Evolutionary conservation across 2,888 invertebrate genomes (phyloP).

Genomic region (Yponomeuta evonymella): DNA sequence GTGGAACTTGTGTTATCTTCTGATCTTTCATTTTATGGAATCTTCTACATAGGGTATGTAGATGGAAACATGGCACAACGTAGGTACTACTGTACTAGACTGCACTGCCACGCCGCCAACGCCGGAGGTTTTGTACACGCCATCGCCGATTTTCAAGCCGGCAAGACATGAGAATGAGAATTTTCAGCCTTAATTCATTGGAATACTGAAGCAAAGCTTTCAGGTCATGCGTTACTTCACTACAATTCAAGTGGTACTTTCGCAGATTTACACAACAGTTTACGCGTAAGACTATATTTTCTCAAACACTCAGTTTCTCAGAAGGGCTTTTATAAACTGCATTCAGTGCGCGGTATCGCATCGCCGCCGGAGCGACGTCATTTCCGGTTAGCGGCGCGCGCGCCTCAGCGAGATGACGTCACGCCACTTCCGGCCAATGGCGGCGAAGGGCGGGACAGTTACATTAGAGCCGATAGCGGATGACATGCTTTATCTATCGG

Average conservation of each 20-base stretch:
- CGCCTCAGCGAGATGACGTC: background rate
- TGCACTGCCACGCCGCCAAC: too few species aligned
- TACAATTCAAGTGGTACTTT: background rate
- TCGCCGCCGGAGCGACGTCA: background rate
- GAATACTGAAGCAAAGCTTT: too few species aligned
- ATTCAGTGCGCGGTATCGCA: background rate
- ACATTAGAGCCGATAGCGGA: background rate
- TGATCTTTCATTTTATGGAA: background rate
- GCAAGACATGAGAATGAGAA: too few species aligned
- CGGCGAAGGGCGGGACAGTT: background rate
- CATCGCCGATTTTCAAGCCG: too few species aligned
- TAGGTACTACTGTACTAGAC: too few species aligned
- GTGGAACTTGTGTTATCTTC: background rate
- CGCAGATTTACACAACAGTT: background rate
- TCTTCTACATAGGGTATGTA: background rate
- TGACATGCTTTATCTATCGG: background rate
- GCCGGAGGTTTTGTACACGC: too few species aligned
- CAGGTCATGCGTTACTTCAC: too few species aligned
- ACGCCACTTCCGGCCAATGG: background rate
- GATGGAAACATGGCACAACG: too few species aligned
- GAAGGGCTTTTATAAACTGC: background rate
- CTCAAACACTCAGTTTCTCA: background rate
- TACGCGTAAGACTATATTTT: background rate
- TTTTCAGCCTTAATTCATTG: too few species aligned
- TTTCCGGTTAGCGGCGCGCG: slow-evolving; percentile 1